These are phyloP conservation scores for Heterocephalus glaber DNA, from an alignment of 2,113 vertebrate genomes.

Conservation along the genomic window DNA sequence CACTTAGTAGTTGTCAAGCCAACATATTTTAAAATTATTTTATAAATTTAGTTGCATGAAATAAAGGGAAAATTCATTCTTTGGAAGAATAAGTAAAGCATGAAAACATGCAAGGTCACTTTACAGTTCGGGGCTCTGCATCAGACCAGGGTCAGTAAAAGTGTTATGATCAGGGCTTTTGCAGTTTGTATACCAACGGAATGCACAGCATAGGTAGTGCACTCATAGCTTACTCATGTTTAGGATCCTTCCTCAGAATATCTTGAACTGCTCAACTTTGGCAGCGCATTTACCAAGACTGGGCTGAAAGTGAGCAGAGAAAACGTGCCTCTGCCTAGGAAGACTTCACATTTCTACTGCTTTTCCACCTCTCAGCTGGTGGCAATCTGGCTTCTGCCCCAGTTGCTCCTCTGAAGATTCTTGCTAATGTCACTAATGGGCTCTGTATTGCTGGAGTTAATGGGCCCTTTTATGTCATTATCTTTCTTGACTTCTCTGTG, in stretches of 20 bases:
- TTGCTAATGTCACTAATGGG: conserved; percentile 61
- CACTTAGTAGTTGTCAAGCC: background rate
- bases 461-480: conserved; percentile 68
- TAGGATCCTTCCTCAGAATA: background rate
- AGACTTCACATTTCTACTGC: background rate
- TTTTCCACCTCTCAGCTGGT: background rate
- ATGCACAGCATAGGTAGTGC: background rate
- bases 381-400: conserved; percentile 20
- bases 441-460: conserved; percentile 55
- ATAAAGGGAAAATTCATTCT: conserved; percentile 20
- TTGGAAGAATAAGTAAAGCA: conserved; percentile 32
- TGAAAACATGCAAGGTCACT: background rate
- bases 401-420: background rate
- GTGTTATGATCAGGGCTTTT: background rate
- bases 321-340: background rate
- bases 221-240: background rate
- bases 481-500: conserved; percentile 60
- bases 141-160: conserved; percentile 42
- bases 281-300: background rate
- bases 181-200: background rate
- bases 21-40: background rate
- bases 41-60: conserved; percentile 19
- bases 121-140: background rate
- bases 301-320: background rate
- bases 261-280: conserved; percentile 51